These are phyloP conservation scores for Trachelipus rathkii DNA, from an alignment of 1,140 invertebrate genomes.

Conservation along the genomic window DNA sequence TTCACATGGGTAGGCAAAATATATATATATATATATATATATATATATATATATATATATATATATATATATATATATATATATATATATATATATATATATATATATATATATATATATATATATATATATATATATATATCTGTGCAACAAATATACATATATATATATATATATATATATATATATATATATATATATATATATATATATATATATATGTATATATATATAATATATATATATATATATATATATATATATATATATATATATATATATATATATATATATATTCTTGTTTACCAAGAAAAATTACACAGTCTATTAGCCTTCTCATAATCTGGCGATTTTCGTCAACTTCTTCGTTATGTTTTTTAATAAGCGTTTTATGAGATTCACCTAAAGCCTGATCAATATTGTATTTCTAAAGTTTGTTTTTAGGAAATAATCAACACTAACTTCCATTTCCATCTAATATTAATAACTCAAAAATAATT, in stretches of 20 bases:
- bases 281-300: neutral
- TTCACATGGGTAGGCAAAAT: no score
- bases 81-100: constrained; percentile 13
- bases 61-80: constrained; percentile 13
- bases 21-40: neutral
- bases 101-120: constrained; percentile 9
- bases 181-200: constrained; percentile 13
- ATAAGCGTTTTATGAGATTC: no score
- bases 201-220: constrained; percentile 15
- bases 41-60: constrained; percentile 15
- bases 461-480: no score
- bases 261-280: neutral
- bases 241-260: neutral
- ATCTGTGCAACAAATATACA: neutral
- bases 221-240: constrained; percentile 4
- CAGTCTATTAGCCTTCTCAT: no score
- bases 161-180: neutral
- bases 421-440: no score
- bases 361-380: no score
- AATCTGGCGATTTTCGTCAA: no score
- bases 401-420: no score
- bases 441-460: no score
- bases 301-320: no score
- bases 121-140: constrained; percentile 15
- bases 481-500: no score